Evolutionary conservation across 1,140 invertebrate species (phyloP).

Genomic region (Psix sp.): DNA sequence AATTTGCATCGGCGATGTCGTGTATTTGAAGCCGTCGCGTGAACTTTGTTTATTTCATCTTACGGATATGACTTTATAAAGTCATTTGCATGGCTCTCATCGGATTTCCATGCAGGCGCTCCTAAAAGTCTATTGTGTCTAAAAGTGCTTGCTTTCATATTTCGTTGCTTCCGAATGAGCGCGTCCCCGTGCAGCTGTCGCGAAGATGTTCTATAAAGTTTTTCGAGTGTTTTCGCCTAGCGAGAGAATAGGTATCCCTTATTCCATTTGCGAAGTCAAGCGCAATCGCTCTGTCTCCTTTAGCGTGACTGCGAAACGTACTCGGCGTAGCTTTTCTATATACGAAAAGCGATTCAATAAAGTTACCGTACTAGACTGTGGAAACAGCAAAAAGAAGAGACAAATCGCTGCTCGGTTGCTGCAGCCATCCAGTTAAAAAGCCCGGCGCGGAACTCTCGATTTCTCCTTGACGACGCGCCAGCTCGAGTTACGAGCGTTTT

Average conservation of each 20-base stretch:
- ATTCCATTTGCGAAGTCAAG: conserved; percentile 55
- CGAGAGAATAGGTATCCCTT: conserved; percentile 39
- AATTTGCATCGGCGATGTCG: conserved; percentile 5
- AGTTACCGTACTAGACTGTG: conserved; percentile 38
- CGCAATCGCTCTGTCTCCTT: conserved; percentile 24
- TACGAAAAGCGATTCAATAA: conserved; percentile 53
- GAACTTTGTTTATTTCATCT: conserved; percentile 41
- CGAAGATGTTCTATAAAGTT: conserved; percentile 50
- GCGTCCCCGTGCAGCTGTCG: conserved; percentile 48
- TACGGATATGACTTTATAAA: conserved; percentile 48
- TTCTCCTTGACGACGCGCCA: conserved; percentile 46
- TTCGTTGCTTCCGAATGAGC: conserved; percentile 39
- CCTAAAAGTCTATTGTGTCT: conserved; percentile 51
- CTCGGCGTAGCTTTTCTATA: conserved; percentile 17
- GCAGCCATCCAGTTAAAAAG: conserved; percentile 48
- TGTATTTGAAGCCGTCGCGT: conserved; percentile 9
- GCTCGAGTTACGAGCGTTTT: conserved; percentile 53
- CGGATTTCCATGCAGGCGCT: conserved; percentile 38
- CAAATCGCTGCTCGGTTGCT: conserved; percentile 48
- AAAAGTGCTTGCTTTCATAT: conserved; percentile 49
- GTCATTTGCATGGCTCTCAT: conserved; percentile 55
- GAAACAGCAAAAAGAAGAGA: conserved; percentile 48
- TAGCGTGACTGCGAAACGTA: conserved; percentile 6
- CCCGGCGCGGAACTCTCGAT: conserved; percentile 49
- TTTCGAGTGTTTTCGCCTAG: conserved; percentile 36